These are phyloP conservation scores for Engraulis encrasicolus DNA, from an alignment of 2,113 vertebrate species.

Conservation along the genomic window DNA sequence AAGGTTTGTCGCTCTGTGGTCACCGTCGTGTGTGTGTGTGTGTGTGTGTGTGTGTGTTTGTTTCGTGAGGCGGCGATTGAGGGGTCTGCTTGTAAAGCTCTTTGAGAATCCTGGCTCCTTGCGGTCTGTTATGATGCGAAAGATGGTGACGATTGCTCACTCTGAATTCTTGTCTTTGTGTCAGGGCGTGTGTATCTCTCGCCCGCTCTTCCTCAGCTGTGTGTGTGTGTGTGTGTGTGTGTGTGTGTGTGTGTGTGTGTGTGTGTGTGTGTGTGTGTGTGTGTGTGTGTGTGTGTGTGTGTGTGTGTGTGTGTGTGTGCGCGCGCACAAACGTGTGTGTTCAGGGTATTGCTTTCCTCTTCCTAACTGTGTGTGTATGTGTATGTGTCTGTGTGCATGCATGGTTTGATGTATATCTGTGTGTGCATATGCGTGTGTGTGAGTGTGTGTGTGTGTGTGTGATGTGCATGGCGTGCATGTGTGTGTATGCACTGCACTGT, in stretches of 20 bases:
- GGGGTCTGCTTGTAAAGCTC: neutral
- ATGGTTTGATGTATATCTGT: conserved; percentile 26
- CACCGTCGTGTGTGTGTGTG: too few relatives aligned
- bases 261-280: conserved; percentile 30
- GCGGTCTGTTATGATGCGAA: conserved; percentile 12
- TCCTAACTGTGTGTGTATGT: conserved; percentile 30
- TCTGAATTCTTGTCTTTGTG: conserved; percentile 15
- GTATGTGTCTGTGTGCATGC: conserved; percentile 12
- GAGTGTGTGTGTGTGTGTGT: conserved; percentile 10
- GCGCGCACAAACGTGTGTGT: too few relatives aligned
- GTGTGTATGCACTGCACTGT: too few relatives aligned
- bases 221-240: conserved; percentile 24
- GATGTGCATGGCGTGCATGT: too few relatives aligned
- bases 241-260: conserved; percentile 23
- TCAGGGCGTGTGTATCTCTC: neutral
- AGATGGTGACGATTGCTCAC: neutral
- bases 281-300: conserved; percentile 26
- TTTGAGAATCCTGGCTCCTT: conserved; percentile 8
- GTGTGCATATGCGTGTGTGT: conserved; percentile 28
- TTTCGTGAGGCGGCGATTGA: neutral
- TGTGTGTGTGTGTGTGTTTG: conserved; percentile 1
- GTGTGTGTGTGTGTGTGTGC: conserved; percentile 29
- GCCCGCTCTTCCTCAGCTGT: conserved; percentile 15
- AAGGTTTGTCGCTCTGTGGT: neutral
- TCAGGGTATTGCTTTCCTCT: neutral